These are phyloP conservation scores for Scopus umbretta DNA, from an alignment of 2,113 vertebrate species.

Conservation along the genomic window DNA sequence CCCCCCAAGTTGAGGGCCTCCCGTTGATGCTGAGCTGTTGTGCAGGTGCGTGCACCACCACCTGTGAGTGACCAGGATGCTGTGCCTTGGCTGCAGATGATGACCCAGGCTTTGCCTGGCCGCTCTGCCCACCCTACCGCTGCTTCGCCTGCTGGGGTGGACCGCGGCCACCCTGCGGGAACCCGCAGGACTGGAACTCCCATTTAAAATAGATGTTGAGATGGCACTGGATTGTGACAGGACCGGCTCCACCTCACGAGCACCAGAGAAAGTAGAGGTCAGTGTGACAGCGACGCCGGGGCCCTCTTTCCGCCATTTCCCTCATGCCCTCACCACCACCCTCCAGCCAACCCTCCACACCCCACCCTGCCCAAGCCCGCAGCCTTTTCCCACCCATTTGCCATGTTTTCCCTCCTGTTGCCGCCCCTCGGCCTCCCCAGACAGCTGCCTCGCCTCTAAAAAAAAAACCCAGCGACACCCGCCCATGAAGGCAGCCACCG, in stretches of 20 bases:
- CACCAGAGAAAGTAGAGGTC: neutral
- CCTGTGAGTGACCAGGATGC: neutral
- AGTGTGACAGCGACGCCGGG: accelerated
- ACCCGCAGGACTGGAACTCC: neutral
- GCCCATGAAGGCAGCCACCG: neutral
- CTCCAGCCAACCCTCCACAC: neutral
- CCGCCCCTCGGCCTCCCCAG: no score
- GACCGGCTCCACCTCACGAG: neutral
- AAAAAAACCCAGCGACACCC: neutral
- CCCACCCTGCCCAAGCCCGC: neutral
- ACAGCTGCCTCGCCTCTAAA: neutral
- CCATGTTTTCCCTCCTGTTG: no score
- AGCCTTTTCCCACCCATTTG: no score
- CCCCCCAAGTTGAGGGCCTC: neutral
- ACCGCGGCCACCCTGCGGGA: accelerated
- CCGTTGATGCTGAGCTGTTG: neutral
- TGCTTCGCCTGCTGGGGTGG: neutral
- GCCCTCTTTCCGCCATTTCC: neutral
- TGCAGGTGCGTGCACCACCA: neutral
- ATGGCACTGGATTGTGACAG: accelerated
- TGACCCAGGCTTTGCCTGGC: no score
- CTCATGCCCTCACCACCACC: neutral
- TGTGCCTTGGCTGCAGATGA: neutral
- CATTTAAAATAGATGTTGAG: no score
- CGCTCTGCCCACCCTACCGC: neutral